These are phyloP conservation scores for Neelides folsomi DNA, from an alignment of 2,888 invertebrate species.

Conservation along the genomic window DNA sequence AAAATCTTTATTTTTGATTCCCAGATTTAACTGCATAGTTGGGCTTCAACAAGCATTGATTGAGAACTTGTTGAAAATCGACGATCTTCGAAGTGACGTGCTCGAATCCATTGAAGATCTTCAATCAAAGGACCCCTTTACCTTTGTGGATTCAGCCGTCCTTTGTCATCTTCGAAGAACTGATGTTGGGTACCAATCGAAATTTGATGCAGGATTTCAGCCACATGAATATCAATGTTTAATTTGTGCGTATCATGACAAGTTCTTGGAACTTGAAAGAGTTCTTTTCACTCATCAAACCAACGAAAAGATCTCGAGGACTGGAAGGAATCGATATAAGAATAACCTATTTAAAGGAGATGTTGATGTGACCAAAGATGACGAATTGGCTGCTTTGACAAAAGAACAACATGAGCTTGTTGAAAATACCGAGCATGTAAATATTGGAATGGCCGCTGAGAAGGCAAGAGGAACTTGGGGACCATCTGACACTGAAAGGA, in stretches of 20 bases:
- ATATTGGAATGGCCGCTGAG: constrained; percentile 32
- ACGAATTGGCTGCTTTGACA: constrained; percentile 16
- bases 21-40: constrained; percentile 36
- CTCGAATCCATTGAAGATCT: constrained; percentile 36
- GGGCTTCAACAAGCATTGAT: constrained; percentile 38
- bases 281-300: constrained; percentile 45
- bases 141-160: constrained; percentile 42
- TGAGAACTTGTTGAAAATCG: constrained; percentile 36
- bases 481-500: constrained; percentile 39
- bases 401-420: constrained; percentile 34
- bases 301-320: constrained; percentile 33
- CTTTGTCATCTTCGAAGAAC: constrained; percentile 45
- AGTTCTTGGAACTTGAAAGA: constrained; percentile 39
- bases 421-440: constrained; percentile 36
- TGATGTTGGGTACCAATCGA: constrained; percentile 6
- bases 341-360: constrained; percentile 17
- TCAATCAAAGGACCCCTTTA: constrained; percentile 33
- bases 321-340: constrained; percentile 27
- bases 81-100: constrained; percentile 36
- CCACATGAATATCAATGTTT: constrained; percentile 34
- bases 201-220: constrained; percentile 4
- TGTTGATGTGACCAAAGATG: constrained; percentile 17
- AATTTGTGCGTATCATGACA: constrained; percentile 38
- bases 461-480: constrained; percentile 49
- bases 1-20: constrained; percentile 13